These are phyloP conservation scores for Botia kubotai DNA, from an alignment of 2,797 vertebrate species.

Conservation along the genomic window DNA sequence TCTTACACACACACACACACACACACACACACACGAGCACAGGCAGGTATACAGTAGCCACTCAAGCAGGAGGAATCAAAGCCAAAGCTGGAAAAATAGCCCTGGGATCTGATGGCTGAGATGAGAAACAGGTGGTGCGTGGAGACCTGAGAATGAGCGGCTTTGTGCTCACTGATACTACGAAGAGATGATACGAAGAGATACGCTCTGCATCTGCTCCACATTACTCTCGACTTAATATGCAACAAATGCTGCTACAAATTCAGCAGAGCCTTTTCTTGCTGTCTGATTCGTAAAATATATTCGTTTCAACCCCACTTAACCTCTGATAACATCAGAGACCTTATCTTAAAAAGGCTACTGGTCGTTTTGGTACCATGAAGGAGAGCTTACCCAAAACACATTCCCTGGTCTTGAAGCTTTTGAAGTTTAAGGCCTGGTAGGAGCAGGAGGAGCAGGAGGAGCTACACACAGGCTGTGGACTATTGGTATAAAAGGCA, in stretches of 20 bases:
- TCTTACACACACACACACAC: neutral
- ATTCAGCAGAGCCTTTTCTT: constrained; percentile 16
- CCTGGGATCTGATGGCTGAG: constrained; percentile 69
- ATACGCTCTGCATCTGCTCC: constrained; percentile 33
- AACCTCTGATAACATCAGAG: constrained; percentile 1
- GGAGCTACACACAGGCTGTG: constrained; percentile 54
- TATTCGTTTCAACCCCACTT: neutral
- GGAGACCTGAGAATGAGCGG: constrained; percentile 60
- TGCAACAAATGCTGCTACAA: constrained; percentile 20
- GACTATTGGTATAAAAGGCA: constrained; percentile 71
- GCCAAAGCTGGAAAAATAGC: constrained; percentile 68
- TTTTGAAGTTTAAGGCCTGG: neutral
- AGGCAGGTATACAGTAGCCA: constrained; percentile 58
- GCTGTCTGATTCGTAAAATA: neutral
- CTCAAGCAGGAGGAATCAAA: constrained; percentile 59
- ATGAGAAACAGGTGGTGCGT: constrained; percentile 70
- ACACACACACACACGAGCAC: neutral
- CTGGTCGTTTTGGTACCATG: neutral
- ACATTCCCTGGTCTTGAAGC: constrained; percentile 3
- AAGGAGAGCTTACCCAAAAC: neutral
- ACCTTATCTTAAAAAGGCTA: neutral
- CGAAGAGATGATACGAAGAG: constrained; percentile 2
- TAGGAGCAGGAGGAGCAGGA: constrained; percentile 22
- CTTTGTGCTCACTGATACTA: constrained; percentile 56
- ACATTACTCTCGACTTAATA: constrained; percentile 18